These are phyloP conservation scores for Amphiduros pacificus DNA, from an alignment of 2,888 invertebrate genomes.

Conservation along the genomic window DNA sequence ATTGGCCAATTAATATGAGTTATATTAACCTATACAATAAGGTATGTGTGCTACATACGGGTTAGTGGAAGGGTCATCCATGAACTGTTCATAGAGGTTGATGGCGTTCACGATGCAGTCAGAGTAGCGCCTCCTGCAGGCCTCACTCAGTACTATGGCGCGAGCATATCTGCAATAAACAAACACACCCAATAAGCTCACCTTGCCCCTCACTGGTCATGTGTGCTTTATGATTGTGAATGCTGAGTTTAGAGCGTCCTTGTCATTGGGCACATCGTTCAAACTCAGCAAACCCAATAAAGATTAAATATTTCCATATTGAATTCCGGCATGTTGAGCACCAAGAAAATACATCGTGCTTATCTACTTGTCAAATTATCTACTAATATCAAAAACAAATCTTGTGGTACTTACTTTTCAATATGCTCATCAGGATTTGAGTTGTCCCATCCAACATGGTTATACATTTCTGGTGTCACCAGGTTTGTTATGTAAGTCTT, in stretches of 20 bases:
- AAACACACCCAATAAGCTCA: neutral
- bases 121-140: neutral
- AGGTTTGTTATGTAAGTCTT: slow-evolving; percentile 4
- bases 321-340: neutral
- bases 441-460: neutral
- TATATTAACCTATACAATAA: neutral
- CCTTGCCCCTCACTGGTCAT: neutral
- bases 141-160: slow-evolving; percentile 2
- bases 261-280: neutral
- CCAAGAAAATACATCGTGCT: neutral
- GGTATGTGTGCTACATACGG: slow-evolving; percentile 3
- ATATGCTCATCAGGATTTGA: slow-evolving; percentile 1
- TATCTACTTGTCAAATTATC: neutral
- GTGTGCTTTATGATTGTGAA: neutral
- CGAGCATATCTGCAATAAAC: slow-evolving; percentile 1
- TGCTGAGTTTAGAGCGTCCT: neutral
- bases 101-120: slow-evolving; percentile 1
- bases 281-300: no score
- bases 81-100: neutral
- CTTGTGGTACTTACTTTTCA: slow-evolving; percentile 10
- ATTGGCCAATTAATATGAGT: neutral
- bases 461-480: neutral
- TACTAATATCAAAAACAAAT: neutral
- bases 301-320: no score
- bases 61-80: neutral